Base-by-base conservation (phyloP, 2,797 vertebrate genomes). In the Ataeniobius toweri region DNA sequence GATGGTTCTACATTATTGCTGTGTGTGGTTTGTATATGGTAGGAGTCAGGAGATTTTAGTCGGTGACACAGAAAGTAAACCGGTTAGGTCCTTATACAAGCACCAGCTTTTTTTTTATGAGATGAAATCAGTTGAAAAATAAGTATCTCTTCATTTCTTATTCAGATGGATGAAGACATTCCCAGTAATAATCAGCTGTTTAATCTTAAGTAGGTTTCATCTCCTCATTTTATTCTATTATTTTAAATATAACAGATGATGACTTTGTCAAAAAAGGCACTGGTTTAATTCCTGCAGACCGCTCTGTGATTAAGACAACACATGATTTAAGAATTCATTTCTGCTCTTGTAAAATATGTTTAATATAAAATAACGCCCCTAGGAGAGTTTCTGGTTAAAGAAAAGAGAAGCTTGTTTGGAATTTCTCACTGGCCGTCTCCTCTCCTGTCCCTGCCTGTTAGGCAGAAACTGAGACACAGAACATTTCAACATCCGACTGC, bases 391-490 rank as follows among this genome's bases (percentile, higher is more conserved):
- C 22, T 59, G 73, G 59, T 39, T 3, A 46, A 71, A 73, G 56
- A 65, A 73, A 74, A 58, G 3, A 51, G 44, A 73, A 82, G 76
- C 12, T 67, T 36, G 59, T 82, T 83, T 79, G 46, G 50, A 41
- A 44, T 82, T 81, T 83, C 77, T 81, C 39, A 0, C 80, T 36
- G 72, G 24, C 55, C 68, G 16, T 61, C 14, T 84, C 74, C 59
- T 73, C 74, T 79, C 74, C 79, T 84, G 85, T 85, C 81, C 77
- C 76, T 67, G 73, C 61, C 80, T 87, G 80, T 88, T 82, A 75
- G 69, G 71, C 76, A 58, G 51, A 77, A 80, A 83, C 71, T 77
- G 79, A 72, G 83, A 87, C 80, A 65, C 82, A 24, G 77, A 92
- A 70, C 80, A 74, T 80, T 82, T 86, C 44, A 74, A 65, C 70